Percentiles rank a stretch among this genome's conserved stretches.
phyloP scores from a whole-genome alignment of 53 echinoderm and acorn worm genomes.

The Actinopyga echinites region DNA sequence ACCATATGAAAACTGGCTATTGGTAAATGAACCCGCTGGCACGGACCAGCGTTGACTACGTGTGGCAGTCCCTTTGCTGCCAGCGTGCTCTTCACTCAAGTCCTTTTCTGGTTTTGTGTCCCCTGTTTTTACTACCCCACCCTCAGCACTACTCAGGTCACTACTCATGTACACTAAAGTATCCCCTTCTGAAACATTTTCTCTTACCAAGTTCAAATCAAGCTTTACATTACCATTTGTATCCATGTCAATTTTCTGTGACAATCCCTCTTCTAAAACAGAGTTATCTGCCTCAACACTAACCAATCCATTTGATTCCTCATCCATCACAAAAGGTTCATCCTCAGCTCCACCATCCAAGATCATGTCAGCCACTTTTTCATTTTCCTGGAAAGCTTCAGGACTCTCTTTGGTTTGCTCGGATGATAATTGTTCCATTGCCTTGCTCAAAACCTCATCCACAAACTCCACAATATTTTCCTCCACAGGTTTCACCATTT shows the following conservation, averaged over 20 bases:
- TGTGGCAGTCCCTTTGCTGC: not conserved
- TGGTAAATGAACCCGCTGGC: not conserved
- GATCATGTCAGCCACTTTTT: not conserved
- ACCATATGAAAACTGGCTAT: not conserved
- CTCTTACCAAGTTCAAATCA: too few relatives aligned
- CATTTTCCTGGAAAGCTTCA: not conserved
- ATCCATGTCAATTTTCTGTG: not conserved
- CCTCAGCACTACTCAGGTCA: not conserved
- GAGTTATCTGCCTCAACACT: not conserved
- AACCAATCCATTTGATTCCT: not conserved
- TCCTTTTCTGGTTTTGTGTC: not conserved
- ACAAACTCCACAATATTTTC: constrained; percentile 13
- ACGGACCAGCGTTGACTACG: constrained; percentile 18
- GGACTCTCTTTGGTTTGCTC: not conserved
- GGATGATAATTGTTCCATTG: not conserved
- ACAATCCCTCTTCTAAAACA: not conserved
- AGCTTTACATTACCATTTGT: not conserved
- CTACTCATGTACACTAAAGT: not conserved
- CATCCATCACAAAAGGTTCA: not conserved
- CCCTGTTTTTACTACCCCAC: not conserved
- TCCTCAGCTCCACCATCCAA: not conserved
- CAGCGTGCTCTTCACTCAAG: not conserved
- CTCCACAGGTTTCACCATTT: not conserved
- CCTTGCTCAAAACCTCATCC: constrained; percentile 25
- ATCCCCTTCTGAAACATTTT: too few relatives aligned